Percentiles rank a stretch among this genome's conserved stretches.
Conservation (phyloP, 2,797 vertebrate genomes). For the Melanotaenia pygmaea region DNA sequence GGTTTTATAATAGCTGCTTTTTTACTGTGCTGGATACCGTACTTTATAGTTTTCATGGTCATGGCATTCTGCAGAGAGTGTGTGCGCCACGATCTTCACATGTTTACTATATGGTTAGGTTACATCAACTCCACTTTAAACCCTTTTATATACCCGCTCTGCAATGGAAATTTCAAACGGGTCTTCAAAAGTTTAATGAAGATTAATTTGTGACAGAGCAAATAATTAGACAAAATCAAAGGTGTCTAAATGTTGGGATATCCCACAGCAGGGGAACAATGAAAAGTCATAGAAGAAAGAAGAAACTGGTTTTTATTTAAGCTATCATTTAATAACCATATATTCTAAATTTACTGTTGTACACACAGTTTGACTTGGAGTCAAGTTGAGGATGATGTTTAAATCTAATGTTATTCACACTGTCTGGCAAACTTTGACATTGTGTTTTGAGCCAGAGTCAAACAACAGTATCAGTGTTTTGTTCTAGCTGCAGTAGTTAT, state of each 20-base stretch:
- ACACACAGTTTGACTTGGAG: slow-evolving; percentile 17
- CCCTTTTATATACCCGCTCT: slow-evolving; percentile 95
- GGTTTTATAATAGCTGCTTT: slow-evolving; percentile 94
- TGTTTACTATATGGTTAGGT: slow-evolving; percentile 96
- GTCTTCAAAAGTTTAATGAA: slow-evolving; percentile 92
- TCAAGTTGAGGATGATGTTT: slow-evolving; percentile 23
- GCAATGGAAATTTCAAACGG: slow-evolving; percentile 95
- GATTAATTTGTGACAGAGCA: slow-evolving; percentile 56
- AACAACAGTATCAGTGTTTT: background rate
- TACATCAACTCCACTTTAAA: slow-evolving; percentile 97
- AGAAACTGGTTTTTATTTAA: slow-evolving; percentile 9
- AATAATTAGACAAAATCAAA: background rate
- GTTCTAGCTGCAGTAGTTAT: background rate
- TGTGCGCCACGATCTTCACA: slow-evolving; percentile 86
- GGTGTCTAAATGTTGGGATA: slow-evolving; percentile 19
- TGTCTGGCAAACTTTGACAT: slow-evolving; percentile 20
- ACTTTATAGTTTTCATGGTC: slow-evolving; percentile 94
- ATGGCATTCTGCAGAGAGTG: slow-evolving; percentile 87
- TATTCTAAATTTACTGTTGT: slow-evolving; percentile 39
- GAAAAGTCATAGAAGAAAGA: background rate
- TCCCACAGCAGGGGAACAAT: background rate
- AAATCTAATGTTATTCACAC: slow-evolving; percentile 55
- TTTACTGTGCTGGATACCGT: slow-evolving; percentile 96
- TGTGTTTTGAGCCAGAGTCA: slow-evolving; percentile 6
- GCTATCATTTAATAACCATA: slow-evolving; percentile 5